Base-by-base conservation (phyloP, 2,113 vertebrate species). In the Apaloderma vittatum region DNA sequence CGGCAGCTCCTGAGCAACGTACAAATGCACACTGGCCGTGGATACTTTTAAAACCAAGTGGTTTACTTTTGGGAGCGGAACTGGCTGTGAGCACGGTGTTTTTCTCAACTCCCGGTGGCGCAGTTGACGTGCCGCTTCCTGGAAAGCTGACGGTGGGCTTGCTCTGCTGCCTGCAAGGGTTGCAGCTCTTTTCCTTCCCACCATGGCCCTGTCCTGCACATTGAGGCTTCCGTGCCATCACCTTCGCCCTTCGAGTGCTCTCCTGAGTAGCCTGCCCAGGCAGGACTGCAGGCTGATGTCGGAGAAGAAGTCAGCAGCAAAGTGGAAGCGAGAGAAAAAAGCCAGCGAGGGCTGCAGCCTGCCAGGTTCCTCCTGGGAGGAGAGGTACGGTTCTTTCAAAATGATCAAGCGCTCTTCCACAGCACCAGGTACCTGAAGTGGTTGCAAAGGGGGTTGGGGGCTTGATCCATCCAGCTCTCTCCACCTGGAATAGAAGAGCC, bases 311-410 rank as follows among this genome's bases (percentile, higher is more conserved):
- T n/a, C 19, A 5, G 67, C 23, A 4, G 14, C 62, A 0, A 4
- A 26, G 17, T 1, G 30, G 15, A 43, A 18, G 10, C 12, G 29
- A 21, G 46, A 37, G 49, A 73, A 68, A 15, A 78, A 83, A 77
- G 40, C 54, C 80, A 57, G 11, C 27, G 46, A 68, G 51, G 52
- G 54, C 65, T 15, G 58, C 75, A 77, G 52, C 74, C 58, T 34
- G 63, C 45, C 61, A 4, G 34, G 54, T 48, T 62, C 34, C 34
- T 97, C 85, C 40, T 98, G 96, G 95, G 93, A 98, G 70, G 96
- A 98, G 65, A 97, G 97, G 96, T 97, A 97, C 1, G 49, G 32
- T 15, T 49, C 9, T 27, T 45, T 8, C 29, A 8, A 51, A 65
- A 11, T 2, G 15, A 40, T 8, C 48, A 5, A 22, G 32, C 23